These are phyloP conservation scores for Porites rus DNA, from an alignment of 92 coral and sea anemone species.

Conservation along the genomic window DNA sequence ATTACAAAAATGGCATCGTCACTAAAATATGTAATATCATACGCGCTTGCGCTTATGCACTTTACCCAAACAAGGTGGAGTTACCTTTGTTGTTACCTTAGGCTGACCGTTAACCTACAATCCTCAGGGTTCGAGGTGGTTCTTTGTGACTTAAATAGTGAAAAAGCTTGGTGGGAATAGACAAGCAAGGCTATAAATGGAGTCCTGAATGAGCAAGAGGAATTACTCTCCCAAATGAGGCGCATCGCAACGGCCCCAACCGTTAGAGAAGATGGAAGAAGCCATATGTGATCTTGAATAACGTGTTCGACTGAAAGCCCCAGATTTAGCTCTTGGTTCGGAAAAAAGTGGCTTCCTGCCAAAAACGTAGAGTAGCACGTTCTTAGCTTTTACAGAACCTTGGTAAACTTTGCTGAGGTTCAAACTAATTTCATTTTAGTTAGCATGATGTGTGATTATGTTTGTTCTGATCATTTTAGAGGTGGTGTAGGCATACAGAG, in stretches of 20 bases:
- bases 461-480: slow-evolving; percentile 5
- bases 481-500: slow-evolving; percentile 43
- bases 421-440: too few species aligned
- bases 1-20: too few species aligned
- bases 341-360: slow-evolving; percentile 43
- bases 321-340: slow-evolving; percentile 25
- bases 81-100: too few species aligned
- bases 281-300: neutral
- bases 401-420: too few species aligned
- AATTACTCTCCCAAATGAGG: slow-evolving; percentile 15
- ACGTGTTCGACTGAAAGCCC: slow-evolving; percentile 2
- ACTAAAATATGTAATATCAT: too few species aligned
- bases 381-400: neutral
- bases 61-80: too few species aligned
- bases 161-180: slow-evolving; percentile 44
- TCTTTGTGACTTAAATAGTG: slow-evolving; percentile 39
- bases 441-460: neutral
- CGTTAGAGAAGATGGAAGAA: slow-evolving; percentile 8
- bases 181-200: slow-evolving; percentile 32
- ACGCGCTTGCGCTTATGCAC: too few species aligned
- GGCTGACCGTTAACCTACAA: too few species aligned
- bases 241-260: slow-evolving; percentile 27
- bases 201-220: neutral
- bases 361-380: slow-evolving; percentile 12
- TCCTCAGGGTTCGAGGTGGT: neutral